Evolutionary conservation across 2,113 vertebrate species (phyloP), one percentile per base, ranked within the genome.

Genomic region (Varanus salvator): DNA sequence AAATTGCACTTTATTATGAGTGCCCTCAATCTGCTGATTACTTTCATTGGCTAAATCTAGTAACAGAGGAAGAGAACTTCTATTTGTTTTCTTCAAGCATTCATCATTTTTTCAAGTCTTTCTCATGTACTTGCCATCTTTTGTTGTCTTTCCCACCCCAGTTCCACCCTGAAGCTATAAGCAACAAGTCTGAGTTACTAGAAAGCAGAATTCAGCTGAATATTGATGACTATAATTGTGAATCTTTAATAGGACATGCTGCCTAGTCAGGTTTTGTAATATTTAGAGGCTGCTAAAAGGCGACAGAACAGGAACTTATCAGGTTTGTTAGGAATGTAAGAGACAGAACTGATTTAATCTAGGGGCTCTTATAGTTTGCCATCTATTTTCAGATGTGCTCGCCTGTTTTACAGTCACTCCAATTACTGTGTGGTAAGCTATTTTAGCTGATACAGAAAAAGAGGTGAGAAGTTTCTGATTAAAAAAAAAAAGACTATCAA

Each of bases 381-480:
- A 11, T 38, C n/a, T n/a, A 12, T 69, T 88, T 54, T 68, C 60
- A 71, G 23, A 81, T 21, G 34, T 38, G 64, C 11, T 83, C 82
- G 71, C 54, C 87, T 83, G 6, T 57, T 84, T 89, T 84, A 84
- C 52, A n/a, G 84, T 81, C 14, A 38, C 75, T 84, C 6, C 69
- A 84, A 17, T 83, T 34, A 66, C 38, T 83, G 31, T 75, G 27
- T 50, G 21, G 80, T 75, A 21, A 75, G 17, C 81, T 66, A 89
- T 89, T 89, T 83, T 89, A 89, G 71, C 2, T 75, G 69, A 29
- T 76, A 48, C 27, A 82, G n/a, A 74, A 64, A 17, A 12, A 89
- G 72, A 89, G 34, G 38, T 89, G 66, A 83, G 54, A 31, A 83
- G 85, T 57, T 44, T 86, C 68, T 83, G 50, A 23, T 89, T 52